Conservation (phyloP, 1,140 invertebrate genomes). For the Lepidostoma basale region DNA sequence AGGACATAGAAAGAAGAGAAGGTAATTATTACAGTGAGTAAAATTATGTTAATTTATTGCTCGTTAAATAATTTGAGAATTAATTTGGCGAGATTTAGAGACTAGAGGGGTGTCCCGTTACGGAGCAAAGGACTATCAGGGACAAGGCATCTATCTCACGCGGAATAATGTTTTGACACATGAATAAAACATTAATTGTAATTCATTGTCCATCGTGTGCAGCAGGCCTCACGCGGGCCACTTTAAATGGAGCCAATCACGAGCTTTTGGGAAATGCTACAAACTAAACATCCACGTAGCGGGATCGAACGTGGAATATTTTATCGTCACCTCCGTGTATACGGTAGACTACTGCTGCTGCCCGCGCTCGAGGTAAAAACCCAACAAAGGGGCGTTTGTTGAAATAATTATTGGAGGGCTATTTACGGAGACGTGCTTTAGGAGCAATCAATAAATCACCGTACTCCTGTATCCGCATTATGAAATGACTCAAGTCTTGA, state of each 20-base stretch:
- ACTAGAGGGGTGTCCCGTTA: no score
- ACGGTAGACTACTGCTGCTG: no score
- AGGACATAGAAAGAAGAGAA: no score
- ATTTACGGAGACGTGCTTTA: conserved; percentile 23
- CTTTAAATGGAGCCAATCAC: conserved; percentile 37
- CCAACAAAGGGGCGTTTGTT: conserved; percentile 1
- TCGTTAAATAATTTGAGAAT: no score
- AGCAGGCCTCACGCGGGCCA: neutral
- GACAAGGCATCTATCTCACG: conserved; percentile 1
- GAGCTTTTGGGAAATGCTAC: conserved; percentile 25
- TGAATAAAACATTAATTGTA: conserved; percentile 37
- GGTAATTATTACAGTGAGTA: no score
- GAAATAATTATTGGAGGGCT: conserved; percentile 14
- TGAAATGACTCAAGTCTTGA: no score
- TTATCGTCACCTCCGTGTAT: conserved; percentile 25
- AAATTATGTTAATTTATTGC: no score
- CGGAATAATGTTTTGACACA: conserved; percentile 27
- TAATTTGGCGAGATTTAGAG: no score
- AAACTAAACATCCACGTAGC: conserved; percentile 19
- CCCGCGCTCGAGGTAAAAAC: neutral
- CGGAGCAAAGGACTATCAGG: no score
- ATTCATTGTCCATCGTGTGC: conserved; percentile 13
- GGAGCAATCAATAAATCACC: neutral
- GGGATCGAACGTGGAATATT: conserved; percentile 27
- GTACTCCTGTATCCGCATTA: neutral